Percentiles rank a stretch among this genome's conserved stretches.
These are phyloP conservation scores for Caenorhabditis brenneri DNA, from an alignment of 1,140 invertebrate species.

Conservation along the genomic window DNA sequence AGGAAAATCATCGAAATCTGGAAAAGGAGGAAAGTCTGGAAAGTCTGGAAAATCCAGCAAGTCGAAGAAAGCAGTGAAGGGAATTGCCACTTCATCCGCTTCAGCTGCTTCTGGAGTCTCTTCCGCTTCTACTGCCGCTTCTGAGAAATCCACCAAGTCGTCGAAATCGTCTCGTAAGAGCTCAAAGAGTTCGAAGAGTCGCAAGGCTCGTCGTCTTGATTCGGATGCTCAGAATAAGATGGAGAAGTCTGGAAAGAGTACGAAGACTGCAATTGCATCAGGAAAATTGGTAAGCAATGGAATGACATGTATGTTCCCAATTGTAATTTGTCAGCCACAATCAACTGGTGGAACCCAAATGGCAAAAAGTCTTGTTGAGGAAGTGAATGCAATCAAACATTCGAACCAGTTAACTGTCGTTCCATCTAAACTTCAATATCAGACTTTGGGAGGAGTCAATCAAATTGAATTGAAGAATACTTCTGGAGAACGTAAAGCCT, in stretches of 20 bases:
- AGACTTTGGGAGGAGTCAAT: slow-evolving; percentile 44
- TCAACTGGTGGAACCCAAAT: background rate
- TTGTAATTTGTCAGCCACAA: background rate
- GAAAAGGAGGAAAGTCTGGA: background rate
- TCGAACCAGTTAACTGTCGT: slow-evolving; percentile 27
- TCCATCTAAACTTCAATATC: slow-evolving; percentile 46
- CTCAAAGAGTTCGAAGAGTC: slow-evolving; percentile 12
- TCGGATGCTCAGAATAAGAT: slow-evolving; percentile 29
- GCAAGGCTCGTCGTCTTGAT: slow-evolving; percentile 4
- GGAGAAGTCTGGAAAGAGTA: slow-evolving; percentile 26
- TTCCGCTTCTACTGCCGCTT: background rate
- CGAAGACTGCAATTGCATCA: background rate
- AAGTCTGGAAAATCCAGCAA: slow-evolving; percentile 20
- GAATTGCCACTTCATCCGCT: background rate
- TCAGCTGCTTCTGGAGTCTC: background rate
- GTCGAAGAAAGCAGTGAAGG: background rate
- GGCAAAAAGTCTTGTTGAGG: background rate
- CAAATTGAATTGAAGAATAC: slow-evolving; percentile 57
- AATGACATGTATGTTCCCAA: background rate
- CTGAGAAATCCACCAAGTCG: slow-evolving; percentile 2
- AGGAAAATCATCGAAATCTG: background rate
- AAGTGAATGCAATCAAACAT: slow-evolving; percentile 11
- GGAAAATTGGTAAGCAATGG: background rate
- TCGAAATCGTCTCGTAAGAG: background rate
- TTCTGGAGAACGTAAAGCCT: slow-evolving; percentile 50